These are phyloP conservation scores for Bovichtus variegatus DNA, from an alignment of 2,797 vertebrate genomes.

Conservation along the genomic window DNA sequence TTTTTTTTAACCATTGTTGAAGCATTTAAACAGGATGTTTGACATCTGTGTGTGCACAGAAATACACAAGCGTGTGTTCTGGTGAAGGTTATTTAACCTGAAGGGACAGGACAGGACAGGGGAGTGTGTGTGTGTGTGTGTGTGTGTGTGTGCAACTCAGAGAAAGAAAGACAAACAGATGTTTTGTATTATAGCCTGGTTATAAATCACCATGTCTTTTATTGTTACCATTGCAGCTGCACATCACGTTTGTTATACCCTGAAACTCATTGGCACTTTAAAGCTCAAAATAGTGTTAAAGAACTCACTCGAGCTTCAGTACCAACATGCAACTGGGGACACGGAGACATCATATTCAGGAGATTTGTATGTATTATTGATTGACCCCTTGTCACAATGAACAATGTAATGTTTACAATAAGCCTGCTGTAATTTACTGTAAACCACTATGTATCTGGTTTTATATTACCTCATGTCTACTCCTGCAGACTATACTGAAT, in stretches of 20 bases:
- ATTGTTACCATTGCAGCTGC: not conserved
- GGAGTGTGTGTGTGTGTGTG: too few species aligned
- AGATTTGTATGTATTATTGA: not conserved
- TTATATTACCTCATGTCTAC: not conserved
- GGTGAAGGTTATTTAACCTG: conserved; percentile 57
- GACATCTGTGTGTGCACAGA: not conserved
- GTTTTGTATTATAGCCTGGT: not conserved
- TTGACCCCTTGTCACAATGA: conserved; percentile 11
- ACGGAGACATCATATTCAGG: not conserved
- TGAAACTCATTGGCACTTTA: not conserved
- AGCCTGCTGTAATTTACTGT: conserved; percentile 19
- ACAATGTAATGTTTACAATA: conserved; percentile 21
- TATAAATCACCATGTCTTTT: conserved; percentile 7
- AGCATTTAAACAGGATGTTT: not conserved
- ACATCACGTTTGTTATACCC: not conserved
- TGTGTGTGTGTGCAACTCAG: not conserved
- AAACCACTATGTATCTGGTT: not conserved
- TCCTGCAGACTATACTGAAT: not conserved
- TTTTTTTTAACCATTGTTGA: not conserved
- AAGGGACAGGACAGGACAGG: conserved; percentile 35
- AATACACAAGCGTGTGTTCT: conserved; percentile 34
- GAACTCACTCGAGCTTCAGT: not conserved
- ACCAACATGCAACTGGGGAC: not conserved
- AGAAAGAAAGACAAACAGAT: not conserved
- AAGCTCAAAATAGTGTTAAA: conserved; percentile 22